These are phyloP conservation scores for Ectobius pallidus DNA, from an alignment of 2,888 invertebrate genomes.

Conservation along the genomic window DNA sequence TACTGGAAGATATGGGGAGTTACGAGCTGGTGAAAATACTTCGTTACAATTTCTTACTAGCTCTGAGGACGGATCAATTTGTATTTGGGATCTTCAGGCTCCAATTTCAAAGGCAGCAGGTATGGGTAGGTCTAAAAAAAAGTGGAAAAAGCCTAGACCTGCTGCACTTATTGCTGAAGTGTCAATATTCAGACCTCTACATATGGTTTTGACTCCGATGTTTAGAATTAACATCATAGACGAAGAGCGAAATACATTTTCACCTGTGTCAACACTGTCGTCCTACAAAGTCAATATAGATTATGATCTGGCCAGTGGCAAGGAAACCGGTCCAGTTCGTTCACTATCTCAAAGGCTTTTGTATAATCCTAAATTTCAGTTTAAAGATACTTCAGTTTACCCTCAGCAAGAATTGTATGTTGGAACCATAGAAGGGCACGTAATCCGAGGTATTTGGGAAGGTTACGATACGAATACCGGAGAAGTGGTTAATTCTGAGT, in stretches of 20 bases:
- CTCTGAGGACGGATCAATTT: neutral
- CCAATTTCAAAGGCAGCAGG: too few relatives aligned
- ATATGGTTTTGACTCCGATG: neutral
- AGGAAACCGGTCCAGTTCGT: too few relatives aligned
- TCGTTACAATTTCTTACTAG: neutral
- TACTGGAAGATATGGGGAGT: neutral
- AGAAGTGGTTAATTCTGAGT: neutral
- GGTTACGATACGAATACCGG: neutral
- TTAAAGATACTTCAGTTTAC: neutral
- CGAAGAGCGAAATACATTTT: too few relatives aligned
- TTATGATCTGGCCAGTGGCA: neutral
- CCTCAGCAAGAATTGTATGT: neutral
- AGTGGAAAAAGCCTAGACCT: neutral
- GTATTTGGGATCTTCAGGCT: neutral
- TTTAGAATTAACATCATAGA: constrained; percentile 3
- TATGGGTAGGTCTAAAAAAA: neutral
- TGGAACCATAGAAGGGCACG: neutral
- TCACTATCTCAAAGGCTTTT: neutral
- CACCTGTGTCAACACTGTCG: neutral
- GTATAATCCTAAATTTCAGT: neutral
- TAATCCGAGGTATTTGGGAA: neutral
- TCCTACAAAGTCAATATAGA: neutral
- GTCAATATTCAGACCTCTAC: neutral
- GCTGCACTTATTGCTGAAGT: neutral
- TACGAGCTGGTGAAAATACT: neutral